Evolutionary conservation across 2,888 invertebrate species (phyloP), one percentile per base, ranked within the genome.

Genomic region (Dicycla oo): DNA sequence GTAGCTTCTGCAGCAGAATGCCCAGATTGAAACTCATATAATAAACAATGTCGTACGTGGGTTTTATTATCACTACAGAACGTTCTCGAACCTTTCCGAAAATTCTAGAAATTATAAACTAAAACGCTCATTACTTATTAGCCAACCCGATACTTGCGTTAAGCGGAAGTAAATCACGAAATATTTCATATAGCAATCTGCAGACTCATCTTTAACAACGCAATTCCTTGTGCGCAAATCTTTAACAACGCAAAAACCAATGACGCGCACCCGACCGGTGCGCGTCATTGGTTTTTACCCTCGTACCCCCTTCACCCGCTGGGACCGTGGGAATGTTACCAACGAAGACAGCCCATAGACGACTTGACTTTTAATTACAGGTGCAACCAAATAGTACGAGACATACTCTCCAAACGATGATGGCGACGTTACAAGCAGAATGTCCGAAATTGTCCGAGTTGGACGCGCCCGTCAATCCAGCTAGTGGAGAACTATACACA

Each of bases 401-500:
- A 51, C 91, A 90, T 67, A 92, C 96, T 58, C 92, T 97, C 11
- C 94, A 95, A 82, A 91, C 93, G 18, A 94, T 98, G 96, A 98
- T 98, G 98, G 90, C 93, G n/a, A 91, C 96, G 1, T 90, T 98
- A 71, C 97, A 98, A 91, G 89, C 91, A 0, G 96, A 96, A 80
- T 98, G 97, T 86, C 94, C 95, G 2, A 96, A 96, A 77, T 90
- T 96, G 73, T 88, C 95, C 0, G 96, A 96, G 68, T 79, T 94
- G 89, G 91, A 96, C 88, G 91, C 96, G 88, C 84, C 94, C 90
- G 53, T 66, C 34, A 88, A 89, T 84, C 89, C 93, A 71, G 97
- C 89, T 81, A 97, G 84, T 88, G 98, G 98, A 0, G 97, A 97
- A 87, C 96, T 97, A 45, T 98, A 97, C 90, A 97, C 98, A 0